These are phyloP conservation scores for Otus scops DNA, from an alignment of 2,797 vertebrate species.

Conservation along the genomic window DNA sequence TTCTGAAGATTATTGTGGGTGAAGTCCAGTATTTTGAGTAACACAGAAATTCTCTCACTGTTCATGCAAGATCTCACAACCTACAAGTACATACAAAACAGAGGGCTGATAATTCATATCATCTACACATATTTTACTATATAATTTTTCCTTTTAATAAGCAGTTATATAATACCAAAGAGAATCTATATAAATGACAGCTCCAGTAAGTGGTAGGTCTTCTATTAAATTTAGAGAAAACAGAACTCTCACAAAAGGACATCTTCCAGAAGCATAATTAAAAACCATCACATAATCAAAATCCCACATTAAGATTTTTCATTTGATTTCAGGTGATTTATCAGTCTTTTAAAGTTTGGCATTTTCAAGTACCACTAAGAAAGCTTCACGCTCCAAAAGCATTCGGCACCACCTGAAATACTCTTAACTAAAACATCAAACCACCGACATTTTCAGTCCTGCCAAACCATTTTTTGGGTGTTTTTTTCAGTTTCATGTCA, in stretches of 20 bases:
- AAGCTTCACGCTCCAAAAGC: neutral
- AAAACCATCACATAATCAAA: neutral
- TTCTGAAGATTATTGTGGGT: slow-evolving; percentile 79
- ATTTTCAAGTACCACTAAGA: neutral
- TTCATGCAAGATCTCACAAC: slow-evolving; percentile 79
- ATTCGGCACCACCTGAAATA: neutral
- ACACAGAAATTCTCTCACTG: slow-evolving; percentile 77
- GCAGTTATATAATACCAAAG: neutral
- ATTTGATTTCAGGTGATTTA: neutral
- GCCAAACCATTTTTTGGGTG: neutral
- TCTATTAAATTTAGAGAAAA: neutral
- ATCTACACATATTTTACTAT: neutral
- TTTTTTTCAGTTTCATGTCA: neutral
- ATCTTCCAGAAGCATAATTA: neutral
- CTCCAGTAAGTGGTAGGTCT: neutral
- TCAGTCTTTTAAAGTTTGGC: neutral
- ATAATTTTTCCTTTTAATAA: neutral
- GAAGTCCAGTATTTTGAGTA: slow-evolving; percentile 82
- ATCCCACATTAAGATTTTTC: neutral
- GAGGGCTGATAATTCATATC: neutral
- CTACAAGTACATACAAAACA: slow-evolving; percentile 65
- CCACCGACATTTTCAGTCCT: neutral
- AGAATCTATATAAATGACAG: neutral
- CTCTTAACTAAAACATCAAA: neutral
- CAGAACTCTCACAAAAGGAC: neutral